Conservation (phyloP, 2,888 invertebrate species). For the Dysmachus trigonus region DNA sequence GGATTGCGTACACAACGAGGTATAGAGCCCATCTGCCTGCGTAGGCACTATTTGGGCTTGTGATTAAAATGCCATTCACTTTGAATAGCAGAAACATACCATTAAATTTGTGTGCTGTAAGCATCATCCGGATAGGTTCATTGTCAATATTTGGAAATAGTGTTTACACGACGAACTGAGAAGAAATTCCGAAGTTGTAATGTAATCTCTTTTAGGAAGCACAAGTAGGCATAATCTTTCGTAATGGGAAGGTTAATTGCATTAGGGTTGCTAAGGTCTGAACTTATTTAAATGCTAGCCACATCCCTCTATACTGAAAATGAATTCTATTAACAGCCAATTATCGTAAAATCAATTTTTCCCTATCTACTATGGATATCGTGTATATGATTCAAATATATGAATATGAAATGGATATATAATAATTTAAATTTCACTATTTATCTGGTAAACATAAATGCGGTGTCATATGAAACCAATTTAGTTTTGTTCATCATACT, state of each 20-base stretch:
- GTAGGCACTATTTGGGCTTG: neutral
- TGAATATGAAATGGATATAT: neutral
- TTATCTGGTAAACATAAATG: neutral
- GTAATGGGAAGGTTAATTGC: neutral
- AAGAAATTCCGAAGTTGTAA: neutral
- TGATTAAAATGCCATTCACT: neutral
- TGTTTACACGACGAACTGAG: neutral
- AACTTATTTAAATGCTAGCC: neutral
- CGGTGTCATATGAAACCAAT: neutral
- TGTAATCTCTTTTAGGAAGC: neutral
- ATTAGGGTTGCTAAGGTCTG: neutral
- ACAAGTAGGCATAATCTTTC: neutral
- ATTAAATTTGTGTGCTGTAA: neutral
- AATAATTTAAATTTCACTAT: neutral
- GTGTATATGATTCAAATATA: neutral
- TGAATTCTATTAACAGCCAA: neutral
- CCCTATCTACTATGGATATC: neutral
- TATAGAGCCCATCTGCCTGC: neutral
- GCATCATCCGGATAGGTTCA: neutral
- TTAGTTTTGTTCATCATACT: neutral
- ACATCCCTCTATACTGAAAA: neutral
- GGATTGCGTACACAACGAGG: neutral
- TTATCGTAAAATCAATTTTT: neutral
- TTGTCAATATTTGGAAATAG: neutral
- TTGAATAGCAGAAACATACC: neutral